Conservation (phyloP, 2,113 vertebrate species). For the Nannospalax galili region DNA sequence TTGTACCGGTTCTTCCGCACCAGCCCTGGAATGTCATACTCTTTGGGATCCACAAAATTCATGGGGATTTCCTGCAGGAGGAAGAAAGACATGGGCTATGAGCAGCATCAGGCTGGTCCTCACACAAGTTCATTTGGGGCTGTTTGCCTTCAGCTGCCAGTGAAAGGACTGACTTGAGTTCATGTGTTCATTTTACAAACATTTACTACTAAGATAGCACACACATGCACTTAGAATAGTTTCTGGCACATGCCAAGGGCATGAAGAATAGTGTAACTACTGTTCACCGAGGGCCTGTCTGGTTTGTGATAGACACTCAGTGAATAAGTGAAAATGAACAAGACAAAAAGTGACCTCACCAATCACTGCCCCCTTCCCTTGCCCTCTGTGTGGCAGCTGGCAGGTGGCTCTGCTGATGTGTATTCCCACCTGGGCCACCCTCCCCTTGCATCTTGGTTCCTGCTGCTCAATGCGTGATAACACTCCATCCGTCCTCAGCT, state of each 20-base stretch:
- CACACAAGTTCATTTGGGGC: not conserved
- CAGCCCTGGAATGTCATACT: slow-evolving; percentile 97
- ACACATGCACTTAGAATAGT: not conserved
- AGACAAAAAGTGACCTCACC: not conserved
- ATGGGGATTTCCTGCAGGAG: slow-evolving; percentile 96
- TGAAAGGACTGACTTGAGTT: not conserved
- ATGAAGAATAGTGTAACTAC: not conserved
- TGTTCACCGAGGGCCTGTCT: not conserved
- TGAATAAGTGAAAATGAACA: not conserved
- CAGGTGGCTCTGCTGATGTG: not conserved
- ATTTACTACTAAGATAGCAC: not conserved
- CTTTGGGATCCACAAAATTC: slow-evolving; percentile 99
- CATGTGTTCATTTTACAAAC: not conserved
- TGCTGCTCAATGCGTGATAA: not conserved
- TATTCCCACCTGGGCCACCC: not conserved
- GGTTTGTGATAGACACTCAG: not conserved
- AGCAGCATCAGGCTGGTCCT: not conserved
- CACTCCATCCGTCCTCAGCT: not conserved
- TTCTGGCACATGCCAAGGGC: not conserved
- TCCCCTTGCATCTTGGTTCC: not conserved
- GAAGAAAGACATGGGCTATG: slow-evolving; percentile 6
- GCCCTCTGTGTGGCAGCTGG: not conserved
- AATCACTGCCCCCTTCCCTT: not conserved
- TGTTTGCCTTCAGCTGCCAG: not conserved
- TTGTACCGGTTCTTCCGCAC: slow-evolving; percentile 99